A percentile compares a stretch with the other conserved stretches of the same genome.
phyloP scores from a whole-genome alignment of 1,140 invertebrate genomes.

The Acyrthosiphon pisum region DNA sequence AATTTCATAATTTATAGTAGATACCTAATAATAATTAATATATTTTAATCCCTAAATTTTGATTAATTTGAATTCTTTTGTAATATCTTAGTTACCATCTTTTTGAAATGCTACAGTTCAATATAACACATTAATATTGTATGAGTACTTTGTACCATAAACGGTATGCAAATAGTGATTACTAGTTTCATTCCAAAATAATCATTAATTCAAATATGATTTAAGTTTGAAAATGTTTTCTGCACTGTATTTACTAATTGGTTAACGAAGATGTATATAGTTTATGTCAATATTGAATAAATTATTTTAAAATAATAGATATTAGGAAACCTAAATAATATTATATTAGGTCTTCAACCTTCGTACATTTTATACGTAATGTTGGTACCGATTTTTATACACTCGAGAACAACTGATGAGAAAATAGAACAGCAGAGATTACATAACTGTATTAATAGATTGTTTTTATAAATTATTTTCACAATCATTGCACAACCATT shows the following conservation, averaged over 20 bases:
- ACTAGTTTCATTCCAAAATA: not conserved
- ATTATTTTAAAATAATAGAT: not conserved
- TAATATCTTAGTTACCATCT: not conserved
- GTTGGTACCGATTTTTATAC: not conserved
- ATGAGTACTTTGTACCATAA: not conserved
- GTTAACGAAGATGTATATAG: not conserved
- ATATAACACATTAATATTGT: not conserved
- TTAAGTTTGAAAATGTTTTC: not conserved
- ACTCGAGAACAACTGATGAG: constrained; percentile 39
- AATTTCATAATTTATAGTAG: not conserved
- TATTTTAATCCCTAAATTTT: not conserved
- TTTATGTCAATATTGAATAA: not conserved
- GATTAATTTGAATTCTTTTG: not conserved
- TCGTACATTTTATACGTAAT: not conserved
- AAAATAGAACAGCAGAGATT: constrained; percentile 26
- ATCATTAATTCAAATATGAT: not conserved
- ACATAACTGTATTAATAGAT: constrained; percentile 14
- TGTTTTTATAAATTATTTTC: constrained; percentile 26
- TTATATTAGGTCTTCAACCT: not conserved
- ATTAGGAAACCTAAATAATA: not conserved
- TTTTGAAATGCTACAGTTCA: not conserved
- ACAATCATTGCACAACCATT: not conserved
- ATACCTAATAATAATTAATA: not conserved
- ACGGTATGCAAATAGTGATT: not conserved
- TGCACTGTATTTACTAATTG: not conserved